A percentile compares a stretch with the other conserved stretches of the same genome.
Conservation (phyloP, 2,797 vertebrate species). For the Sebastes melanostomus region DNA sequence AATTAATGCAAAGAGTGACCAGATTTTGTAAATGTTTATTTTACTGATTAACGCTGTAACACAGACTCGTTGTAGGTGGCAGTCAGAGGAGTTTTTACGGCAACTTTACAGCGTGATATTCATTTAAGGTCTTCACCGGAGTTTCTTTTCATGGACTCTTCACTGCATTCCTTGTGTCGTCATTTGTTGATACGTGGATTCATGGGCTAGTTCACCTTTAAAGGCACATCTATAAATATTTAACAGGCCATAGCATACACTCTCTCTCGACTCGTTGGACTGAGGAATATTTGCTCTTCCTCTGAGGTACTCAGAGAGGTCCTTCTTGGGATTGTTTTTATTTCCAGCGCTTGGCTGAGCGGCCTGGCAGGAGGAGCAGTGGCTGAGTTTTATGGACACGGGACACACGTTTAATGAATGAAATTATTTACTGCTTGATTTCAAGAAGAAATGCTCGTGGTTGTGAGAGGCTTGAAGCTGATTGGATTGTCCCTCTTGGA, state of each 20-base stretch:
- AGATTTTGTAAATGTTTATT: slow-evolving; percentile 49
- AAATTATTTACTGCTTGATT: slow-evolving; percentile 54
- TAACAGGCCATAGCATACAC: slow-evolving; percentile 57
- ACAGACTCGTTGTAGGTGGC: background rate
- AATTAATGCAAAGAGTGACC: slow-evolving; percentile 29
- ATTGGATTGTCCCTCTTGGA: slow-evolving; percentile 47
- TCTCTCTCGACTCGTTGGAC: slow-evolving; percentile 46
- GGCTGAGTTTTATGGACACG: slow-evolving; percentile 46
- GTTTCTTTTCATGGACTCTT: slow-evolving; percentile 48
- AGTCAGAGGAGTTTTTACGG: slow-evolving; percentile 10
- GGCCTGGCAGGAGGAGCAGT: slow-evolving; percentile 30
- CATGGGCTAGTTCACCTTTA: slow-evolving; percentile 51
- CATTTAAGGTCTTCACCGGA: slow-evolving; percentile 37
- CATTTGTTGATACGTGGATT: slow-evolving; percentile 51
- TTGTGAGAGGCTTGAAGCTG: slow-evolving; percentile 39
- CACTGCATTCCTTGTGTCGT: slow-evolving; percentile 49
- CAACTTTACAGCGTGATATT: slow-evolving; percentile 33
- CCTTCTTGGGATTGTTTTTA: slow-evolving; percentile 42
- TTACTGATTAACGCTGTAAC: slow-evolving; percentile 40
- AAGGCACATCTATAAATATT: slow-evolving; percentile 69
- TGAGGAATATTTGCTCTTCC: slow-evolving; percentile 55
- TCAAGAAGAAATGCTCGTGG: slow-evolving; percentile 30
- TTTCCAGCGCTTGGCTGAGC: slow-evolving; percentile 46
- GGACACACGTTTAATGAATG: slow-evolving; percentile 49
- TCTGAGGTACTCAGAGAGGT: slow-evolving; percentile 43